Base-by-base conservation (phyloP, 2,888 invertebrate species). In the Willowsia nigromaculata region DNA sequence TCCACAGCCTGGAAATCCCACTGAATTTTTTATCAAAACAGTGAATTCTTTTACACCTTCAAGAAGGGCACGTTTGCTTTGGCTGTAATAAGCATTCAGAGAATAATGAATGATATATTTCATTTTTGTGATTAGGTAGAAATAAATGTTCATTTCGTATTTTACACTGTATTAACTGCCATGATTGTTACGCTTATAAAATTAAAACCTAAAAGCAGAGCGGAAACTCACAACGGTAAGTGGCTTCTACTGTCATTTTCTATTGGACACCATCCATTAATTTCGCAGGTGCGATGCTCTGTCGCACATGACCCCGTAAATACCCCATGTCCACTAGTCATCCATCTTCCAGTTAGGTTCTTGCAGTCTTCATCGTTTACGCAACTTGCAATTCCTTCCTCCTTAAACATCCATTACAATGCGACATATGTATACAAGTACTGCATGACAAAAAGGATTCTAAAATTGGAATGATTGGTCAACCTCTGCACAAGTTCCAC, bases 221-320 rank as follows among this genome's bases (percentile, higher is more conserved):
- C n/a, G 13, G 18, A 6, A 50, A 62, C 88, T 90, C 91, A 93
- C 93, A 93, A 88, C 11, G 93, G 93, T n/a, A 92, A 74, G 37
- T 59, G 81, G 78, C 93, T 93, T 53, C 37, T 62, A 15, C 30
- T 18, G 62, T 87, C 87, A 40, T 93, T 91, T 92, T 95, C 95
- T 22, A 94, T 93, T 0, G 94, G 94, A 93, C 95, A 95, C 95
- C 95, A 95, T 11, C 94, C 94, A 18, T 90, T 78, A 50, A 94
- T 92, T 91, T 93, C 93, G 93, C 94, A 94, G 4, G 93, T 93
- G 56, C 93, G 93, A 0, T 90, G 78, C 0, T 90, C 81, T 22
- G 85, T 89, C 62, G 92, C 91, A 92, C 95, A 95, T 0, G 92
- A 91, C 18, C 95, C 95, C n/a, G 94, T 94, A 89, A 92, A 93